Base-by-base conservation (phyloP, 2,888 invertebrate genomes). In the Gryllus longicercus region DNA sequence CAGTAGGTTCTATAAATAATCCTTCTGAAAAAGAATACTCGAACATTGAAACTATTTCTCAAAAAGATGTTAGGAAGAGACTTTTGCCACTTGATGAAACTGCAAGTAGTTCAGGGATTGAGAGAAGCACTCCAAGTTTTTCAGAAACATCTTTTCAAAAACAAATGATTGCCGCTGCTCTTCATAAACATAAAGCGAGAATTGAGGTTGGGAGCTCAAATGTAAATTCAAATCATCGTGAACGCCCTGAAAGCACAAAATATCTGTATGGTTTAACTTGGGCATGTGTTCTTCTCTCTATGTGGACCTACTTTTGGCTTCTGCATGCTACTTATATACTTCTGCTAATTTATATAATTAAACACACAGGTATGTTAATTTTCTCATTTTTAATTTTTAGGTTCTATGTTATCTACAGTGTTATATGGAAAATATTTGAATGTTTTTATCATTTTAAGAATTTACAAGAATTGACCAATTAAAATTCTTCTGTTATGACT, bases 231-330 rank as follows among this genome's bases (percentile, higher is more conserved):
- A n/a, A 63, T 5, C 63, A 63, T 63, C 38, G 38, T 0, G 63
- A 63, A 63, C 63, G 63, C 63, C 63, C 63, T 63, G 63, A 63
- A 83, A 93, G 93, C 82, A 91, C 91, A 21, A 88, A 91, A 75
- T 95, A 94, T 85, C 92, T 95, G 84, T 95, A 93, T 84, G 90
- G 92, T 8, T 87, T 96, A 16, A 89, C 96, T 83, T 96, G 95
- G 89, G 94, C 93, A 2, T 96, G 96, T 84, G 88, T 93, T 11
- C 91, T 94, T 79, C 95, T 96, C 88, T 89, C 96, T 51, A 89
- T 97, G 21, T 97, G 96, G 93, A 94, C 94, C 84, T 93, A 96
- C 85, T 91, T 94, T 79, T 95, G 96, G 94, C 88, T 96, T 81
- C 87, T 95, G 83, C 92, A 94, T 11, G 90, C 96, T 49, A 89